phyloP scores from a whole-genome alignment of 2,888 invertebrate genomes.

The Suillia variegata region DNA sequence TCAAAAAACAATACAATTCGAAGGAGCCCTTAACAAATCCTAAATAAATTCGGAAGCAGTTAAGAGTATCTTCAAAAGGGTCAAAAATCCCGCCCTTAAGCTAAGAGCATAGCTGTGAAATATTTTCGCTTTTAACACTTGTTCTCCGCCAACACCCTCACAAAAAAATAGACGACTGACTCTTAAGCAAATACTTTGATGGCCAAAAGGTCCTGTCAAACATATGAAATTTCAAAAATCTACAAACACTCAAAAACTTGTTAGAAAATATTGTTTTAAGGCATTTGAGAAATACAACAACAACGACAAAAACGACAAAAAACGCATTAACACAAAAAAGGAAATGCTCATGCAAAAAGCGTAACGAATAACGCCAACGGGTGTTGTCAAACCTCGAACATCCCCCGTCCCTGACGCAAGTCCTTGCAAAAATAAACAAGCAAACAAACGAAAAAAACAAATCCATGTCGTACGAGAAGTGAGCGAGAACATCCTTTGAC shows the following conservation, averaged over 20 bases:
- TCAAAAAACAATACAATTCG: too few relatives aligned
- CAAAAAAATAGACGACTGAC: not conserved
- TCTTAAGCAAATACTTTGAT: slow-evolving; percentile 4
- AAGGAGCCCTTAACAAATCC: too few relatives aligned
- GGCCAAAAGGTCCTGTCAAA: slow-evolving; percentile 14
- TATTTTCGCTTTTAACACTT: slow-evolving; percentile 19
- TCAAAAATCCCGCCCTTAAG: too few relatives aligned
- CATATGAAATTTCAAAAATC: slow-evolving; percentile 25
- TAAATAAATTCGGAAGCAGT: too few relatives aligned
- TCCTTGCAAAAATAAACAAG: not conserved
- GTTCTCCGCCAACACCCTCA: not conserved
- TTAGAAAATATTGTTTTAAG: slow-evolving; percentile 28
- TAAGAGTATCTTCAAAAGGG: too few relatives aligned
- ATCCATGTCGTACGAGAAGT: slow-evolving; percentile 14
- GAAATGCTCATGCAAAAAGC: slow-evolving; percentile 4
- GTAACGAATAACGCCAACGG: slow-evolving; percentile 7
- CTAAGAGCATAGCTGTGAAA: slow-evolving; percentile 16
- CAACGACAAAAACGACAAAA: too few relatives aligned
- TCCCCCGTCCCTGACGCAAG: too few relatives aligned
- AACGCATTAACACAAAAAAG: not conserved
- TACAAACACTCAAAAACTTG: slow-evolving; percentile 24
- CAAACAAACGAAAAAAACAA: slow-evolving; percentile 17
- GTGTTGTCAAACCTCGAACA: not conserved
- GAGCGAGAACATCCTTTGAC: slow-evolving; percentile 34
- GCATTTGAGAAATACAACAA: slow-evolving; percentile 18